phyloP scores from a whole-genome alignment of 1,140 invertebrate genomes.

The Aphelinus certus region DNA sequence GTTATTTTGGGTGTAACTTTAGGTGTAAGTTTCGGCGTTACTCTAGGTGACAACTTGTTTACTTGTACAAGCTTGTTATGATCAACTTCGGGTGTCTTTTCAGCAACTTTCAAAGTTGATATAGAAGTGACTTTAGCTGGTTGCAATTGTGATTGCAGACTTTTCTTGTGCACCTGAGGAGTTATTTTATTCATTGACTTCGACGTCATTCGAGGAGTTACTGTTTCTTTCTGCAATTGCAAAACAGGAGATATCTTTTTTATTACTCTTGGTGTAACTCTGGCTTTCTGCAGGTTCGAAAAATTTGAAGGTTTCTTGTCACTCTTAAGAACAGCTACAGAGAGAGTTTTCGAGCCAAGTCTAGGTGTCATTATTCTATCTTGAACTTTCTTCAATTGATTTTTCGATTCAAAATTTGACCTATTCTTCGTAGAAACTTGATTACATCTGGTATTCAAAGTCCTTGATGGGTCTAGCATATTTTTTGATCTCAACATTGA shows the following conservation, averaged over 20 bases:
- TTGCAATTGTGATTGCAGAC: neutral
- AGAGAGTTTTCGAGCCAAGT: no score
- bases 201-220: no score
- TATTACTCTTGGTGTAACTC: neutral
- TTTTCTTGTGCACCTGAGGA: no score
- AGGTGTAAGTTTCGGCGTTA: neutral
- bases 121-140: neutral
- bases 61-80: constrained; percentile 9
- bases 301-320: neutral
- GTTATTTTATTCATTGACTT: no score
- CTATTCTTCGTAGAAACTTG: no score
- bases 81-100: neutral
- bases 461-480: neutral
- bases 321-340: neutral
- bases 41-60: neutral
- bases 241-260: no score
- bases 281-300: constrained; percentile 2
- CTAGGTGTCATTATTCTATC: neutral
- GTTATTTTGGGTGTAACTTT: neutral
- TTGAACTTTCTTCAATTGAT: neutral
- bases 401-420: neutral
- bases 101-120: neutral
- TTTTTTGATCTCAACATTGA: neutral
- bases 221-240: no score
- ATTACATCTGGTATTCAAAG: neutral